Evolutionary conservation across 2,797 vertebrate genomes (phyloP).

Genomic region (Cryptoblepharus egeriae): DNA sequence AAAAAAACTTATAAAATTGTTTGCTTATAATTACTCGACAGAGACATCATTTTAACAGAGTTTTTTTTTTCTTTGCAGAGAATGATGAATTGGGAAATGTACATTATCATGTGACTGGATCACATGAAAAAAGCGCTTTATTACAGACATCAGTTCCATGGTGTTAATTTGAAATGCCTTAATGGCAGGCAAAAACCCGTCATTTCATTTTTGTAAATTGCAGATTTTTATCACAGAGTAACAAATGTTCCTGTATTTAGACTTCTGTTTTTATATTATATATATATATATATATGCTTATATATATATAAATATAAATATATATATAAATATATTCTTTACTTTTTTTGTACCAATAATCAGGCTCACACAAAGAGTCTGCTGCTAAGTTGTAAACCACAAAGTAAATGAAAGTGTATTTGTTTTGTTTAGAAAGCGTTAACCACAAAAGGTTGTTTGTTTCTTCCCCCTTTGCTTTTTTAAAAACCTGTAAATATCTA

Average conservation of each 20-base stretch:
- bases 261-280: constrained; percentile 79
- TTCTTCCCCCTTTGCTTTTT: constrained; percentile 72
- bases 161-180: constrained; percentile 97
- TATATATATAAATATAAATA: constrained; percentile 70
- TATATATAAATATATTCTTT: constrained; percentile 85
- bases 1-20: not conserved
- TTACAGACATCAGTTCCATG: constrained; percentile 97
- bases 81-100: constrained; percentile 86
- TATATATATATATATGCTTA: constrained; percentile 67
- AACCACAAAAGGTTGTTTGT: constrained; percentile 77
- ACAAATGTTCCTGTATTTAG: constrained; percentile 87
- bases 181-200: constrained; percentile 92
- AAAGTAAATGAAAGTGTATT: constrained; percentile 79
- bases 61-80: constrained; percentile 82
- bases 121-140: constrained; percentile 89
- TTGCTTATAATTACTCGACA: too few relatives aligned
- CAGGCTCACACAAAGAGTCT: constrained; percentile 84
- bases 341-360: constrained; percentile 86
- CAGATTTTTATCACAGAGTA: constrained; percentile 91
- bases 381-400: constrained; percentile 84
- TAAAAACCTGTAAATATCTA: constrained; percentile 84
- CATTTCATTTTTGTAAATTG: constrained; percentile 92
- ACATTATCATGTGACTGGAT: constrained; percentile 89
- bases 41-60: constrained; percentile 17
- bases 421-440: constrained; percentile 80